Base-by-base conservation (phyloP, 2,888 invertebrate genomes). In the Lasioglossum figueresi region DNA sequence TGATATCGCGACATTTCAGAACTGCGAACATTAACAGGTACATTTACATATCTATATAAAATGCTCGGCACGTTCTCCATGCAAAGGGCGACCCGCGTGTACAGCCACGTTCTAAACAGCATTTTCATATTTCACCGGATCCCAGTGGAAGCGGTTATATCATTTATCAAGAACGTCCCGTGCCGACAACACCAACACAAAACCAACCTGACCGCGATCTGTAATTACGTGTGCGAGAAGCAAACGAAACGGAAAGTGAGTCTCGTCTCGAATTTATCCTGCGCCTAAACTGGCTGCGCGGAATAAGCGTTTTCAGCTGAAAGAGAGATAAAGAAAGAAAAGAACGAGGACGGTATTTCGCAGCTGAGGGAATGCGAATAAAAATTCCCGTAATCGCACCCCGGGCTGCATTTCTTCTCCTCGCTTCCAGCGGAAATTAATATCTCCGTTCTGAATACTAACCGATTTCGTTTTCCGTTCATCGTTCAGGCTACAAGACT, bases 341-440 rank as follows among this genome's bases (percentile, higher is more conserved):
- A 16, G 52, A 10, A 52, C 43, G 71, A 10, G 37, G 63, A 68
- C 37, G 68, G 68, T 37, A 34, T 80, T 85, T 85, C 66, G 88
- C 77, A 56, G 70, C 48, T 70, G 77, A 84, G 27, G 27, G 74
- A 78, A 43, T 56, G 19, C 52, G 84, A 82, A 84, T 82, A 84
- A 84, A 84, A 84, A 82, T 82, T 73, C 40, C 34, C 52, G 56
- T 84, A 82, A 84, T 78, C 82, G 75, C 75, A 43, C 72, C 76
- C n/a, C 59, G n/a, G 23, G n/a, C 56, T 40, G 59, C 81, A 27
- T 68, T 75, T 45, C 82, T 66, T 59, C 63, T 70, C 10, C 40
- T 40, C 74, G 74, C 37, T 66, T 79, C 79, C 76, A 76, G 5
- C 84, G 83, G 84, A 84, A 84, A 84, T 84, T 84, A 84, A 84